A percentile compares a stretch with the other conserved stretches of the same genome.
These are phyloP conservation scores for Tetragnatha versicolor DNA, from an alignment of 1,140 invertebrate species.

Conservation along the genomic window DNA sequence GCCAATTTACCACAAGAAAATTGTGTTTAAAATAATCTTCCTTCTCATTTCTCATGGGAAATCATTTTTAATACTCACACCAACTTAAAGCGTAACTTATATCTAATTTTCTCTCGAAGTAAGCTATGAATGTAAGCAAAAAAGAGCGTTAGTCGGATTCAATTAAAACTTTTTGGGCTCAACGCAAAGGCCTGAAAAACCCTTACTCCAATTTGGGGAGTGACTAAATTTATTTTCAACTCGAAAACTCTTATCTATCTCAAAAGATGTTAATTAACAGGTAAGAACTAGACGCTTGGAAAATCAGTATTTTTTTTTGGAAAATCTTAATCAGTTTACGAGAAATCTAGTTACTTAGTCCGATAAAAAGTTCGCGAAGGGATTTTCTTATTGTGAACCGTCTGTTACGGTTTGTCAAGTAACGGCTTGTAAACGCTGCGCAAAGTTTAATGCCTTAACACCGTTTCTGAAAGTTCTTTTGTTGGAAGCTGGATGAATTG, in stretches of 20 bases:
- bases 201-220: too few relatives aligned
- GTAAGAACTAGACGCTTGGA: not conserved
- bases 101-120: not conserved
- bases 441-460: constrained; percentile 14
- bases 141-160: too few relatives aligned
- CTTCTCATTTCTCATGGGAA: not conserved
- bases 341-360: not conserved
- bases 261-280: constrained; percentile 7
- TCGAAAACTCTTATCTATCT: not conserved
- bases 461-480: not conserved
- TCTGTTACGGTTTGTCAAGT: not conserved
- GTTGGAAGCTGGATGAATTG: too few relatives aligned
- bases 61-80: not conserved
- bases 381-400: not conserved
- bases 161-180: too few relatives aligned
- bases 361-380: not conserved
- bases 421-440: not conserved
- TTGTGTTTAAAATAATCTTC: too few relatives aligned
- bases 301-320: not conserved
- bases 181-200: too few relatives aligned
- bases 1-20: too few relatives aligned
- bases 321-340: constrained; percentile 11
- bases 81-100: not conserved
- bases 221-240: not conserved
- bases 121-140: not conserved